These are phyloP conservation scores for Mesocricetus auratus DNA, from an alignment of 2,113 vertebrate genomes.

Conservation along the genomic window DNA sequence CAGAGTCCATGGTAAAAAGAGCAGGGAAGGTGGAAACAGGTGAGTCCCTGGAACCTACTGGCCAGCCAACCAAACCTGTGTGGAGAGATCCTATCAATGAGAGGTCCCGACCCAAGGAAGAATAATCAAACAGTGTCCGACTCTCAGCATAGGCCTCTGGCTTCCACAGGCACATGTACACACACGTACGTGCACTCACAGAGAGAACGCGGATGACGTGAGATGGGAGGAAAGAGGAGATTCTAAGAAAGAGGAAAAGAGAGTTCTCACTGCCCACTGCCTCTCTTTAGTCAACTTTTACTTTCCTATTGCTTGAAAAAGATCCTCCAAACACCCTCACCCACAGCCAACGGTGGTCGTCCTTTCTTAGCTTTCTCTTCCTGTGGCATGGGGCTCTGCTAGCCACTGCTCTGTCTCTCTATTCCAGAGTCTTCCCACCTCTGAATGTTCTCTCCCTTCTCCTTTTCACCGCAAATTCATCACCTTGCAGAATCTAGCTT, in stretches of 20 bases:
- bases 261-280: neutral
- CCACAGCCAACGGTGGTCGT: neutral
- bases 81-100: neutral
- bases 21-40: neutral
- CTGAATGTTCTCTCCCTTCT: neutral
- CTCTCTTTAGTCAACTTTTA: neutral
- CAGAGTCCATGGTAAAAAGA: neutral
- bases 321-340: neutral
- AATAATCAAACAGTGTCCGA: neutral
- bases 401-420: too few relatives aligned
- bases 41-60: neutral
- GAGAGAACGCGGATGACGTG: neutral
- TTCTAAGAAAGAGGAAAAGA: neutral
- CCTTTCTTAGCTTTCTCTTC: accelerated
- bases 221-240: neutral
- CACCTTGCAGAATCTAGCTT: neutral
- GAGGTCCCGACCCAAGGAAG: neutral
- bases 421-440: neutral
- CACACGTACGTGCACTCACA: neutral
- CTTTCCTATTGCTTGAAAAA: neutral
- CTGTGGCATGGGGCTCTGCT: neutral
- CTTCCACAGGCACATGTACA: neutral
- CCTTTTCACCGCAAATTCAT: neutral
- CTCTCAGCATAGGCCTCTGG: too few relatives aligned
- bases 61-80: neutral